Evolutionary conservation across 1,140 invertebrate species (phyloP).

Genomic region (Drosophila punjabiensis): DNA sequence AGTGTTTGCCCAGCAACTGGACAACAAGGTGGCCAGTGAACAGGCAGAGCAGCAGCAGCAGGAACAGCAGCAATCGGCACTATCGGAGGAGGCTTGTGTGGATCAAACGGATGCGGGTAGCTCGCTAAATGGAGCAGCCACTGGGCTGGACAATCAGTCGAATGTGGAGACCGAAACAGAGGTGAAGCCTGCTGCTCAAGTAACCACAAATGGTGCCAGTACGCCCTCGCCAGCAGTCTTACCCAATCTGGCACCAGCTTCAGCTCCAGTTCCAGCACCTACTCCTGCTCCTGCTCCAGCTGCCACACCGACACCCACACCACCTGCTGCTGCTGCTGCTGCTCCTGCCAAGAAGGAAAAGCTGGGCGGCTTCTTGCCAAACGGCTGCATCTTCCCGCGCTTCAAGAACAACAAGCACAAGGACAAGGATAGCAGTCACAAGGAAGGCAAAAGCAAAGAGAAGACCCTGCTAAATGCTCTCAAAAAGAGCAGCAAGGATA

Average conservation of each 20-base stretch:
- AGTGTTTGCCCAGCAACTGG: conserved; percentile 74
- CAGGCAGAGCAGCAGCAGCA: conserved; percentile 56
- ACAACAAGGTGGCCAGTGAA: conserved; percentile 74
- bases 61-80: conserved; percentile 26
- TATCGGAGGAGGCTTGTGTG: conserved; percentile 39
- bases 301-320: conserved; percentile 23
- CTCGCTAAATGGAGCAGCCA: conserved; percentile 39
- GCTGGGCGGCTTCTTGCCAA: conserved; percentile 82
- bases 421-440: conserved; percentile 80
- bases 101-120: conserved; percentile 69
- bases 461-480: conserved; percentile 82
- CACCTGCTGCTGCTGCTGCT: conserved; percentile 27
- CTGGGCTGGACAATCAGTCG: conserved; percentile 21
- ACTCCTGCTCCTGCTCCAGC: conserved; percentile 5
- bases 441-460: conserved; percentile 80
- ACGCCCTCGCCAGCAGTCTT: conserved; percentile 9
- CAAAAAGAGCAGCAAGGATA: conserved; percentile 82
- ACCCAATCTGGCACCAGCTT: background rate
- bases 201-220: conserved; percentile 50
- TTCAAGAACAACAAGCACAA: conserved; percentile 85
- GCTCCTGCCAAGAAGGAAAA: conserved; percentile 81
- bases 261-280: conserved; percentile 3
- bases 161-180: conserved; percentile 34
- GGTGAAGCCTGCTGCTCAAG: conserved; percentile 21
- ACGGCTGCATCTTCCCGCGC: conserved; percentile 84